phyloP scores from a whole-genome alignment of 2,113 vertebrate species.

The Tyto alba region DNA sequence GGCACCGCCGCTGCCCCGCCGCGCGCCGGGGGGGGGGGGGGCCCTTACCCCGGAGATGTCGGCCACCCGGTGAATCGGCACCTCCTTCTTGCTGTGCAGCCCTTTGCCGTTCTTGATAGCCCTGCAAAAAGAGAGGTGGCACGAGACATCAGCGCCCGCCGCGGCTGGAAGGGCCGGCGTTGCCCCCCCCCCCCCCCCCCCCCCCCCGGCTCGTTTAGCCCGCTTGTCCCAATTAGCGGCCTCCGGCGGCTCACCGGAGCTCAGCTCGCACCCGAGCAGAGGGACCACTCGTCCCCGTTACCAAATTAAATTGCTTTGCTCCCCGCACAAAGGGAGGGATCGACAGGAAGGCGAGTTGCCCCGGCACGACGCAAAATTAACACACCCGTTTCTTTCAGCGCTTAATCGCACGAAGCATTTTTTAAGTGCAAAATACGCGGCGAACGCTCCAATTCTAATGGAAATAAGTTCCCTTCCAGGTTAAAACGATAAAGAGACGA shows the following conservation, averaged over 20 bases:
- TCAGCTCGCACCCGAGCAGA: background rate
- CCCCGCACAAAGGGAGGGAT: background rate
- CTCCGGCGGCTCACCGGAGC: background rate
- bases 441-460: constrained; percentile 7
- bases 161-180: background rate
- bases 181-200: background rate
- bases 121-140: constrained; percentile 56
- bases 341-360: background rate
- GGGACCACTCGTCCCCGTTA: background rate
- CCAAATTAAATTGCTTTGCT: constrained; percentile 21
- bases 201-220: background rate
- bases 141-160: accelerated
- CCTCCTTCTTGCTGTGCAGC: constrained; percentile 98
- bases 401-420: constrained; percentile 47
- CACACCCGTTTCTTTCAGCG: background rate
- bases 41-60: constrained; percentile 94
- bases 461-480: constrained; percentile 46
- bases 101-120: constrained; percentile 98
- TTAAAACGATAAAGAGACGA: background rate
- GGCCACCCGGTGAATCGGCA: constrained; percentile 95
- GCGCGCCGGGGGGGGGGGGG: background rate
- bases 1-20: background rate
- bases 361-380: constrained; percentile 16
- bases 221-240: background rate
- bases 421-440: constrained; percentile 53